These are phyloP conservation scores for Sebastes variabilis DNA, from an alignment of 2,797 vertebrate species.

Conservation along the genomic window DNA sequence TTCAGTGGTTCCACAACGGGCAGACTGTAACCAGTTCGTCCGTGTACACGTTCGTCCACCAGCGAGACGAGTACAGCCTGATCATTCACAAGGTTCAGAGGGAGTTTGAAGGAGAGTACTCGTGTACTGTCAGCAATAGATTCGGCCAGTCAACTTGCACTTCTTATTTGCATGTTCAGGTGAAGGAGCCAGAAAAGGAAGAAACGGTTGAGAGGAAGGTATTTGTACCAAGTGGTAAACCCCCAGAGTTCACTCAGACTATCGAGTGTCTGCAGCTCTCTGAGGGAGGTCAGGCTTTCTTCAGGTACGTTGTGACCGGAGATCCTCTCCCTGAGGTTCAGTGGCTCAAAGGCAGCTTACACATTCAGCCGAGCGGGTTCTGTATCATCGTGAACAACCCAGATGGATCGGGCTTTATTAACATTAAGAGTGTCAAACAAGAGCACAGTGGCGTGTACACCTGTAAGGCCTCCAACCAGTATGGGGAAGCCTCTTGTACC, in stretches of 20 bases:
- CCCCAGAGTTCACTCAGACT: constrained; percentile 82
- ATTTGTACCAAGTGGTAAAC: constrained; percentile 46
- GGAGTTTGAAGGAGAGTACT: constrained; percentile 88
- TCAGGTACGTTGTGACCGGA: constrained; percentile 84
- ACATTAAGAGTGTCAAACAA: constrained; percentile 73
- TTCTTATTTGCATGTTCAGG: constrained; percentile 82
- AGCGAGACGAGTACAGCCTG: constrained; percentile 85
- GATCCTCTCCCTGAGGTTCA: constrained; percentile 82
- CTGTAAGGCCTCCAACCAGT: constrained; percentile 84
- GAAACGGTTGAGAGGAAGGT: constrained; percentile 3
- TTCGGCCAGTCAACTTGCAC: constrained; percentile 84
- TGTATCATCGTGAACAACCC: constrained; percentile 76
- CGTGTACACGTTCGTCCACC: constrained; percentile 81
- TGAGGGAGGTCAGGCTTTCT: constrained; percentile 79
- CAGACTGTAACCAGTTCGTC: constrained; percentile 75
- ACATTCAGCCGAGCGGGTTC: constrained; percentile 72
- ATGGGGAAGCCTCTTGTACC: constrained; percentile 83
- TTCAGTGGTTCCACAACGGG: constrained; percentile 89
- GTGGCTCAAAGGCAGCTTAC: constrained; percentile 85
- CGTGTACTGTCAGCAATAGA: constrained; percentile 84
- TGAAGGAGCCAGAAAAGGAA: constrained; percentile 54
- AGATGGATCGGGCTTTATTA: constrained; percentile 87
- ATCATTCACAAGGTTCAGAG: constrained; percentile 81
- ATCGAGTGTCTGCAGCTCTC: constrained; percentile 71
- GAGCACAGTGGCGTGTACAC: constrained; percentile 85